Evolutionary conservation across 23 tunicate species (phyloP).

Genomic region (Halocynthia aurantium): DNA sequence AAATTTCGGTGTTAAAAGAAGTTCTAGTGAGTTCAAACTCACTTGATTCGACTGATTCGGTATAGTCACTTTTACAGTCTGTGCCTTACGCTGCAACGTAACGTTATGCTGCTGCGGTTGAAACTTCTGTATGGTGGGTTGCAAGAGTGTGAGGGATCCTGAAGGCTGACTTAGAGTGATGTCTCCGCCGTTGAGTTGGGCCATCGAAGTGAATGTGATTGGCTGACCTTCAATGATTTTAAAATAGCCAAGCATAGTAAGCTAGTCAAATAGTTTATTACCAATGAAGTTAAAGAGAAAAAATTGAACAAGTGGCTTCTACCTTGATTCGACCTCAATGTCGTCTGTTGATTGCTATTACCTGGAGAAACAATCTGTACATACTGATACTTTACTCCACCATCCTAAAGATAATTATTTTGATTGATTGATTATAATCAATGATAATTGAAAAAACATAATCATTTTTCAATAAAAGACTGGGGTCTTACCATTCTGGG

Average conservation of each 20-base stretch:
- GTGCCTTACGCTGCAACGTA: conserved; percentile 4
- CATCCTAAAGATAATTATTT: too few species aligned
- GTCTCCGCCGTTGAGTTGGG: conserved; percentile 15
- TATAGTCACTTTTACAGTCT: conserved; percentile 21
- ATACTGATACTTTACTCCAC: conserved; percentile 14
- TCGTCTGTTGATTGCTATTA: conserved; percentile 6
- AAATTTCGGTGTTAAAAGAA: not conserved
- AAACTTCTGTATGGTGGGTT: conserved; percentile 6
- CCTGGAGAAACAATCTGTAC: conserved; percentile 7
- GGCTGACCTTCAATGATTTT: conserved; percentile 11
- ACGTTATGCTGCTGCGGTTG: conserved; percentile 6
- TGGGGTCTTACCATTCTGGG: too few species aligned
- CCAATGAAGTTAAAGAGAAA: too few species aligned
- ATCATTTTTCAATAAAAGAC: too few species aligned
- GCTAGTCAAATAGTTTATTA: not conserved
- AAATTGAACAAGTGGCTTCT: not conserved
- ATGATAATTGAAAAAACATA: too few species aligned
- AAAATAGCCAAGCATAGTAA: not conserved
- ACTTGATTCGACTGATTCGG: conserved; percentile 24
- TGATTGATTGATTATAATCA: too few species aligned
- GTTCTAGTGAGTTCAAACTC: not conserved
- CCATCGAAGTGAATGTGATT: conserved; percentile 28
- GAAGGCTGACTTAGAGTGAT: conserved; percentile 16
- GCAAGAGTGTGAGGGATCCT: not conserved
- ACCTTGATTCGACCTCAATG: conserved; percentile 29